These are phyloP conservation scores for Eupithecia tripunctaria DNA, from an alignment of 2,888 invertebrate species.

Conservation along the genomic window DNA sequence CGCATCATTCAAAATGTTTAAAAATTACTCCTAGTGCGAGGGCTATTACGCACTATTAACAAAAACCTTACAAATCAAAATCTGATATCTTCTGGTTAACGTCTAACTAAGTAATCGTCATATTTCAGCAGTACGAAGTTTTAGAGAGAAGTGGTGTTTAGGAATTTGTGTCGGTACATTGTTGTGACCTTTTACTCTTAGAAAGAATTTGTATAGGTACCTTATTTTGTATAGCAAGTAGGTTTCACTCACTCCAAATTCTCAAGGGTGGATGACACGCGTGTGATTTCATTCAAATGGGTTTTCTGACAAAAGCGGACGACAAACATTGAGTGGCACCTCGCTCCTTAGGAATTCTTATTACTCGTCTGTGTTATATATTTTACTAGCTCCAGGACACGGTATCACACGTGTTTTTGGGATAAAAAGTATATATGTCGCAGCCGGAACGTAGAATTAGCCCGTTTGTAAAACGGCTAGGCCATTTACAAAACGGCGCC, in stretches of 20 bases:
- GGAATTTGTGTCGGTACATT: not conserved
- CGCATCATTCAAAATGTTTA: too few relatives aligned
- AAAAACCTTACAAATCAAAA: too few relatives aligned
- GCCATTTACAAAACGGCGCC: too few relatives aligned
- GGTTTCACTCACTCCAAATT: not conserved
- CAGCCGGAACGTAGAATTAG: too few relatives aligned
- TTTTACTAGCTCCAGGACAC: not conserved
- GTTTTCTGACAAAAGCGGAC: conserved; percentile 11
- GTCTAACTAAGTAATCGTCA: not conserved
- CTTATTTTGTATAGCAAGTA: not conserved
- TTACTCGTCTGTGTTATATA: conserved; percentile 13
- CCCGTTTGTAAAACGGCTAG: too few relatives aligned
- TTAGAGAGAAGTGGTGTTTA: not conserved
- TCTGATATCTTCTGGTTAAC: not conserved
- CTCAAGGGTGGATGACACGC: conserved; percentile 6
- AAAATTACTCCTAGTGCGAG: too few relatives aligned
- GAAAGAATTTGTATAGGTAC: not conserved
- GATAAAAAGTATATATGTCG: not conserved
- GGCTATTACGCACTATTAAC: too few relatives aligned
- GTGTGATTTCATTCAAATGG: conserved; percentile 12
- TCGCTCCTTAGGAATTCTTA: conserved; percentile 16
- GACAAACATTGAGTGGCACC: conserved; percentile 2
- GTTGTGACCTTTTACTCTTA: not conserved
- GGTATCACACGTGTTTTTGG: not conserved
- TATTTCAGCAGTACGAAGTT: not conserved